phyloP scores from a whole-genome alignment of 64 coral and sea anemone species.

The Actinia equina region DNA sequence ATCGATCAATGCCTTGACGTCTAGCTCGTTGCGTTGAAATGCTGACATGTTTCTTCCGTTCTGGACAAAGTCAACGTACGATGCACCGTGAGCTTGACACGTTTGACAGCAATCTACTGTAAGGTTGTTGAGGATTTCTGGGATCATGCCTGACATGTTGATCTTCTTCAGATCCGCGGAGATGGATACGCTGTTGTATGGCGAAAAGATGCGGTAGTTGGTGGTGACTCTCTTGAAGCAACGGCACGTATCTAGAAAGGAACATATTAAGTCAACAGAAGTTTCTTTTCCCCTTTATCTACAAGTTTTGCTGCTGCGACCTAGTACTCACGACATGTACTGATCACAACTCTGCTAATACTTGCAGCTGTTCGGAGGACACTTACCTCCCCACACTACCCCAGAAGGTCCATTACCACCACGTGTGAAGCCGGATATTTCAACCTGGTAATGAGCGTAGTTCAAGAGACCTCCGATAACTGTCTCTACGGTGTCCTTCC shows the following conservation, averaged over 20 bases:
- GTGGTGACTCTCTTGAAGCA: conserved; percentile 60
- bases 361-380: too few relatives aligned
- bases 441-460: conserved; percentile 54
- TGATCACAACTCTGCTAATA: too few relatives aligned
- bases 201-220: conserved; percentile 58
- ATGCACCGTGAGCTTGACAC: conserved; percentile 33
- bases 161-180: neutral
- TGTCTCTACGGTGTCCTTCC: neutral
- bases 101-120: conserved; percentile 49
- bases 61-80: conserved; percentile 53
- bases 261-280: neutral
- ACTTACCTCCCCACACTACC: conserved; percentile 11
- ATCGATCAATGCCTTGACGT: conserved; percentile 39
- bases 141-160: conserved; percentile 61
- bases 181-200: conserved; percentile 29
- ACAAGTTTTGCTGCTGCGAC: too few relatives aligned
- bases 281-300: too few relatives aligned
- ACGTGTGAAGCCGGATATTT: conserved; percentile 47
- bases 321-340: too few relatives aligned
- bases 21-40: conserved; percentile 8
- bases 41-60: conserved; percentile 37
- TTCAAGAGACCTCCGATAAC: conserved; percentile 37
- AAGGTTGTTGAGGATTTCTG: conserved; percentile 42
- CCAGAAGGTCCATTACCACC: conserved; percentile 49
- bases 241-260: conserved; percentile 47